Evolutionary conservation across 1,140 invertebrate species (phyloP).

Genomic region (Phthorimaea operculella): DNA sequence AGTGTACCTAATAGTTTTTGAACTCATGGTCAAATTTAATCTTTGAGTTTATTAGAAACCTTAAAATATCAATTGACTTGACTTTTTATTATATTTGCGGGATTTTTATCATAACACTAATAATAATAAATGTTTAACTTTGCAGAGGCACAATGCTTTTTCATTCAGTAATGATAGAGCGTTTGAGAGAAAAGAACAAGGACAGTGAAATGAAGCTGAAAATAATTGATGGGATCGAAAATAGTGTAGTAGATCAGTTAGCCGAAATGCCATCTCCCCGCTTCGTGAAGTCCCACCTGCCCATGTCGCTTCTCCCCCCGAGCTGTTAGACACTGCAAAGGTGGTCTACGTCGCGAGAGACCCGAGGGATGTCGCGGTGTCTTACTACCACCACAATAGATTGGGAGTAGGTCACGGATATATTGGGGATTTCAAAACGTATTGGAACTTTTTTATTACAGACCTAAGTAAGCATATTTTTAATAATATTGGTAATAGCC

Average conservation of each 20-base stretch:
- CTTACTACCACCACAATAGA: conserved; percentile 83
- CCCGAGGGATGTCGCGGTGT: conserved; percentile 86
- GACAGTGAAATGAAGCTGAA: conserved; percentile 57
- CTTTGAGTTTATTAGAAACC: no score
- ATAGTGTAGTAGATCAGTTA: conserved; percentile 36
- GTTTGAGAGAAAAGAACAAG: conserved; percentile 63
- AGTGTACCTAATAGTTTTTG: no score
- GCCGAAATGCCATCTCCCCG: conserved; percentile 51
- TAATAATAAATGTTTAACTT: not conserved
- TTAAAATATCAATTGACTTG: no score
- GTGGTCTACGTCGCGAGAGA: no score
- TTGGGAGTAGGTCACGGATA: conserved; percentile 77
- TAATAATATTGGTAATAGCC: no score
- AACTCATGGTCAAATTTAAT: no score
- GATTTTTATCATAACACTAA: no score
- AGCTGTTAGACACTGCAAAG: no score
- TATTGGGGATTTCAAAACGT: no score
- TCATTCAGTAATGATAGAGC: conserved; percentile 42
- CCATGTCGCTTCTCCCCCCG: no score
- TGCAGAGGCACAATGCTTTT: conserved; percentile 49
- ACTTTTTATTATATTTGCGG: no score
- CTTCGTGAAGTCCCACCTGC: no score
- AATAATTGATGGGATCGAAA: conserved; percentile 31
- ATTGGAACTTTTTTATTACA: conserved; percentile 79
- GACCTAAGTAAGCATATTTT: conserved; percentile 77